Conservation (phyloP, 2,113 vertebrate species). For the Barnardius zonarius region DNA sequence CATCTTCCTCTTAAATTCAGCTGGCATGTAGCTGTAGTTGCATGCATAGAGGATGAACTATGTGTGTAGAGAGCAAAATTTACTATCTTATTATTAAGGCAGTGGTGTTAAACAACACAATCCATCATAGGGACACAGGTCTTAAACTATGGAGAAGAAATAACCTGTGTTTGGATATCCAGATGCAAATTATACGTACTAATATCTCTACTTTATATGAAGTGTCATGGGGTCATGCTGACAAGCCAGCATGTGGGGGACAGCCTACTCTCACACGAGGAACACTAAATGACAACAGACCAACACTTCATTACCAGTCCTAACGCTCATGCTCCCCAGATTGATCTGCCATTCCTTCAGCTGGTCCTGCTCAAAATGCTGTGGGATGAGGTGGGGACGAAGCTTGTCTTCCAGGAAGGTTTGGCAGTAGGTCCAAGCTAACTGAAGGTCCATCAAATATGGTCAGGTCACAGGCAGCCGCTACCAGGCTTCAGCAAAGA, state of each 20-base stretch:
- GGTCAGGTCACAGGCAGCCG: neutral
- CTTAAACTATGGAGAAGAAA: neutral
- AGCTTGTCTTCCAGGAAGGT: neutral
- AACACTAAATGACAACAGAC: neutral
- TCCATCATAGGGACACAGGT: neutral
- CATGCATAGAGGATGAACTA: neutral
- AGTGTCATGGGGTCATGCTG: neutral
- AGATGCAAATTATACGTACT: neutral
- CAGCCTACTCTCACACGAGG: neutral
- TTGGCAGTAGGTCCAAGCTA: neutral
- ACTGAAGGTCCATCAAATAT: neutral
- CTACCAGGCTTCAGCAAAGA: neutral
- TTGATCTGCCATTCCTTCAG: neutral
- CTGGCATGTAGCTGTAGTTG: neutral
- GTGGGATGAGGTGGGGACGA: neutral
- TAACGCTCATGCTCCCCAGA: neutral
- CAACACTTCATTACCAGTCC: neutral
- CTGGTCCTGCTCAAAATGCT: neutral
- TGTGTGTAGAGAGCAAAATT: neutral
- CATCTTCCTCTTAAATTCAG: neutral
- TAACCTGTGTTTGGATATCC: neutral
- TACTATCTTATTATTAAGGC: neutral
- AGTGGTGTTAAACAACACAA: neutral
- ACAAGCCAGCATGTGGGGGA: neutral
- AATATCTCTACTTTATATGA: neutral